Percentiles rank a stretch among this genome's conserved stretches.
These are phyloP conservation scores for Alcis repandata DNA, from an alignment of 2,888 invertebrate species.

Conservation along the genomic window DNA sequence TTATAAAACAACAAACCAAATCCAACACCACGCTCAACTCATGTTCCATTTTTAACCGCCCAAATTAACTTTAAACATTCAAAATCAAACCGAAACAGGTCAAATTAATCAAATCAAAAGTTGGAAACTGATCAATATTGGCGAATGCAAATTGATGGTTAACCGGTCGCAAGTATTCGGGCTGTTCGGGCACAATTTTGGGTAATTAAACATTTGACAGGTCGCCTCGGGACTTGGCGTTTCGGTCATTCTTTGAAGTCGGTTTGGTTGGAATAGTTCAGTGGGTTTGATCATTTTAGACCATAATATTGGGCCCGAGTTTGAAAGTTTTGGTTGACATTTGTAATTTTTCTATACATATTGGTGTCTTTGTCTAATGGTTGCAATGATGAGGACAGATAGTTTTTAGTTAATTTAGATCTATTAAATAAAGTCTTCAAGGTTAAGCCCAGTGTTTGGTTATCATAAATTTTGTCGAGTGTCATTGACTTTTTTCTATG, in stretches of 20 bases:
- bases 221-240: not conserved
- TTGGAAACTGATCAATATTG: constrained; percentile 27
- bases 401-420: no score
- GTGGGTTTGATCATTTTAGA: not conserved
- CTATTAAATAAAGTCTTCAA: no score
- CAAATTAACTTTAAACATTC: not conserved
- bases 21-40: no score
- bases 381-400: no score
- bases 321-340: not conserved
- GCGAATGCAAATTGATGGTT: constrained; percentile 19
- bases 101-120: constrained; percentile 34
- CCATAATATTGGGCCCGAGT: not conserved
- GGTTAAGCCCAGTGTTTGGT: no score
- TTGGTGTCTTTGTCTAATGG: no score
- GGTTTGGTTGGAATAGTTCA: not conserved
- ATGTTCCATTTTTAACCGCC: not conserved
- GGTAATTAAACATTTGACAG: constrained; percentile 24
- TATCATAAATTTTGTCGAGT: no score
- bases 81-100: constrained; percentile 18
- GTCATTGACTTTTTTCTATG: no score
- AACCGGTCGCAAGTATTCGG: constrained; percentile 15
- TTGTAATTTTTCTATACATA: no score
- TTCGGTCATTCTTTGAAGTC: constrained; percentile 20
- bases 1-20: no score
- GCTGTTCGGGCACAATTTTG: constrained; percentile 10